phyloP scores from a whole-genome alignment of 2,797 vertebrate species.

The Alauda arvensis region DNA sequence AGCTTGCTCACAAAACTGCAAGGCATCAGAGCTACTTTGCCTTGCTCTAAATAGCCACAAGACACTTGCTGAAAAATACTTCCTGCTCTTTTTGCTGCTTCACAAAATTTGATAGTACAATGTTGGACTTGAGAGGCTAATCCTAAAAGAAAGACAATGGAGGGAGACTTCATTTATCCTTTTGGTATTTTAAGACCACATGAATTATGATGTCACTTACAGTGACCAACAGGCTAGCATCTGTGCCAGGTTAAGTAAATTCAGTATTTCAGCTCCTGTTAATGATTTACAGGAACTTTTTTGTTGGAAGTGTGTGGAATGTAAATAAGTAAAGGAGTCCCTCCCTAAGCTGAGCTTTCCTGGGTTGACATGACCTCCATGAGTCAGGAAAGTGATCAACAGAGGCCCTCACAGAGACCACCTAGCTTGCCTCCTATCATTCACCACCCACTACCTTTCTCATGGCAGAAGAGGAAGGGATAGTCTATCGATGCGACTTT shows the following conservation, averaged over 20 bases:
- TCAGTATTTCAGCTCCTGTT: background rate
- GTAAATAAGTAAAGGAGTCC: background rate
- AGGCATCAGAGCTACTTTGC: background rate
- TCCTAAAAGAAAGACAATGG: background rate
- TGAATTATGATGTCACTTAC: background rate
- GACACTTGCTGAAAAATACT: background rate
- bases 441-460: background rate
- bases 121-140: background rate
- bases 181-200: background rate
- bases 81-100: background rate
- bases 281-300: constrained; percentile 3
- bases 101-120: background rate
- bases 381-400: background rate
- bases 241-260: background rate
- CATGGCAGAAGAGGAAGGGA: background rate
- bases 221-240: background rate
- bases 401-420: background rate
- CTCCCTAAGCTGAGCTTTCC: background rate
- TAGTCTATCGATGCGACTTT: background rate
- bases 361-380: background rate
- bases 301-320: background rate
- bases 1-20: background rate
- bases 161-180: background rate
- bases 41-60: background rate
- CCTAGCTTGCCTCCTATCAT: background rate